Percentiles rank a stretch among this genome's conserved stretches.
Conservation (phyloP, 2,113 vertebrate species). For the Polyodon spathula region DNA sequence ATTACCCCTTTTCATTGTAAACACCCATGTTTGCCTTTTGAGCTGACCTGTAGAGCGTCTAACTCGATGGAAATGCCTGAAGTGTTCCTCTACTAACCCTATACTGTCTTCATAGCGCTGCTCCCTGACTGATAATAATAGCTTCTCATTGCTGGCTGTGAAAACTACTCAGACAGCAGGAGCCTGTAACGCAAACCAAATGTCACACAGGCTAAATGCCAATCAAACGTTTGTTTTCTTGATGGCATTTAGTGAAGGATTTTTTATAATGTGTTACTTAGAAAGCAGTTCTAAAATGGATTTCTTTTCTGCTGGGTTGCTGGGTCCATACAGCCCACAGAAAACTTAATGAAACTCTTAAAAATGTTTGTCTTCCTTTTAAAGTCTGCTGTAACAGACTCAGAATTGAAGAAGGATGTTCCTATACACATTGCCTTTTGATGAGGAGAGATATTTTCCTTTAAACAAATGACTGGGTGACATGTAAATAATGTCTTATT, state of each 20-base stretch:
- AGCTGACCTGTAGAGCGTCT: neutral
- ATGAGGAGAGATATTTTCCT: too few relatives aligned
- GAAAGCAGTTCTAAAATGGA: too few relatives aligned
- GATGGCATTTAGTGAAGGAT: neutral
- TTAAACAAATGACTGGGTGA: too few relatives aligned
- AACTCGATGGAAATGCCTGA: neutral
- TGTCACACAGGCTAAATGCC: neutral
- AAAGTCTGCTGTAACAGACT: too few relatives aligned
- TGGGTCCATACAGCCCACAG: too few relatives aligned
- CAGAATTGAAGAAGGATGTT: too few relatives aligned
- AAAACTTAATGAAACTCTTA: too few relatives aligned
- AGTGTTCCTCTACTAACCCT: neutral
- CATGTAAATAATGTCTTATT: too few relatives aligned
- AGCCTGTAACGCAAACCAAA: neutral
- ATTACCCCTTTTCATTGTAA: conserved; percentile 37
- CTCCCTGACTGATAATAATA: neutral
- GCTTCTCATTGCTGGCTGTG: neutral
- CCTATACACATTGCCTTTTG: too few relatives aligned
- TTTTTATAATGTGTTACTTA: too few relatives aligned
- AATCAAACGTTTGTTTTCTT: neutral
- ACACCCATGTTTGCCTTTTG: conserved; percentile 27
- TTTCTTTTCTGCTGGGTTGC: too few relatives aligned
- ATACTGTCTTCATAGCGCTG: neutral
- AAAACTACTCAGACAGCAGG: neutral
- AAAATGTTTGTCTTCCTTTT: too few relatives aligned